phyloP scores from a whole-genome alignment of 2,113 vertebrate species.

The Mustela lutreola region DNA sequence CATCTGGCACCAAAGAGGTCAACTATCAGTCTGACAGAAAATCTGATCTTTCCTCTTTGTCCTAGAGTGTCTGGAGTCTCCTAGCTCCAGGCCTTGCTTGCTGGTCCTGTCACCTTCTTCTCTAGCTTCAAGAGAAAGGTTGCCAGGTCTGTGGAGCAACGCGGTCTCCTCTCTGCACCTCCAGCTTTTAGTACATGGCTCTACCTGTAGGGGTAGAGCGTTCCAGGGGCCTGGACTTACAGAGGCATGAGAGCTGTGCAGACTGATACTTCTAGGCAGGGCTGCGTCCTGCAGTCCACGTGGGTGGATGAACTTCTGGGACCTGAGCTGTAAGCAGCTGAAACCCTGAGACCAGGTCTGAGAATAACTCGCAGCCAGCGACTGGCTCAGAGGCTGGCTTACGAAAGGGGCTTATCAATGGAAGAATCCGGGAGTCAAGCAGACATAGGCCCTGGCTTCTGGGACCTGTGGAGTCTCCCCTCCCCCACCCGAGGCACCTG shows the following conservation, averaged over 20 bases:
- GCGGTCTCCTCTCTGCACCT: not conserved
- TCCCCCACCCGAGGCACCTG: rapidly evolving
- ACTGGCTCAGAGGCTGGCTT: not conserved
- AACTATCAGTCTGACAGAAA: not conserved
- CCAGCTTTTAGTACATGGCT: not conserved
- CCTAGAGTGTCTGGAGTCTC: not conserved
- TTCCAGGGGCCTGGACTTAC: not conserved
- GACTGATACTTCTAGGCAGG: not conserved
- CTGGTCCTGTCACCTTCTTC: not conserved
- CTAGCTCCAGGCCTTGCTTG: not conserved
- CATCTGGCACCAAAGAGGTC: rapidly evolving
- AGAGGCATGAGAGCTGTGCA: too few relatives aligned
- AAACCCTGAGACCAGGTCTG: not conserved
- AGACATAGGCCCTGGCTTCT: not conserved
- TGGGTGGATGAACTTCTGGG: not conserved
- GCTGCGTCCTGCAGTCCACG: not conserved
- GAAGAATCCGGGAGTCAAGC: not conserved
- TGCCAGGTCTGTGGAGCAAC: not conserved
- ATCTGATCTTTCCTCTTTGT: not conserved
- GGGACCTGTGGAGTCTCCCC: too few relatives aligned
- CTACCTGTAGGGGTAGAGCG: not conserved
- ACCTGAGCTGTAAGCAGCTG: not conserved
- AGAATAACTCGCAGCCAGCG: not conserved
- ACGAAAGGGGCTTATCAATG: not conserved
- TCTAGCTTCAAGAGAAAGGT: not conserved